A percentile compares a stretch with the other conserved stretches of the same genome.
These are phyloP conservation scores for Hemiscyllium ocellatum DNA, from an alignment of 2,113 vertebrate species.

Conservation along the genomic window DNA sequence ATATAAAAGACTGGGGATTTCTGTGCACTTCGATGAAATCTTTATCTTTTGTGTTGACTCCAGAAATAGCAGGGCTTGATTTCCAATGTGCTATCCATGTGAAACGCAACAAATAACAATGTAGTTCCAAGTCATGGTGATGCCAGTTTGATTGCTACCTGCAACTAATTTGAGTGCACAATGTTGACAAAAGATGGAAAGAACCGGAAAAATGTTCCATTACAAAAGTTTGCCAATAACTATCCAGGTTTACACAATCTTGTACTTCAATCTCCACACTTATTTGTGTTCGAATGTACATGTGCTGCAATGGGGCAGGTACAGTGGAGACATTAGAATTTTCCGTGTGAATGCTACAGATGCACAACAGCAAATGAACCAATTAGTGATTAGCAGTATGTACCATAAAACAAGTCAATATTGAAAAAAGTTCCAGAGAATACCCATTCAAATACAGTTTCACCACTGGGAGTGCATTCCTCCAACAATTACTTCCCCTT, in stretches of 20 bases:
- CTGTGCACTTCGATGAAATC: too few relatives aligned
- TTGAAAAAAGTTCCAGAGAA: neutral
- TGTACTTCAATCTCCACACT: neutral
- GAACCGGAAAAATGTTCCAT: neutral
- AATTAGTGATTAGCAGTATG: neutral
- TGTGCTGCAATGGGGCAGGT: neutral
- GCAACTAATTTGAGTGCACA: neutral
- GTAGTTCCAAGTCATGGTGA: too few relatives aligned
- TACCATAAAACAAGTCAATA: neutral
- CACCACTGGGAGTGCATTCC: neutral
- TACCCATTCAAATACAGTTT: neutral
- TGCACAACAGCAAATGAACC: neutral
- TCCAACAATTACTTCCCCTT: neutral
- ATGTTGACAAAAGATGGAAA: neutral
- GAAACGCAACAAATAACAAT: too few relatives aligned
- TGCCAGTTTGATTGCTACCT: too few relatives aligned
- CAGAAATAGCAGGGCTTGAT: too few relatives aligned
- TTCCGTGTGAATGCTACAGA: neutral
- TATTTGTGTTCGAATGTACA: neutral
- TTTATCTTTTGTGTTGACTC: too few relatives aligned
- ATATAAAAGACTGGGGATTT: too few relatives aligned
- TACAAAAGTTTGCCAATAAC: neutral
- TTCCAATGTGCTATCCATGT: too few relatives aligned
- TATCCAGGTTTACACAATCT: neutral
- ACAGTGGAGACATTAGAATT: neutral